Evolutionary conservation across 1,140 invertebrate genomes (phyloP), one percentile per base, ranked within the genome.

Genomic region (Pachypsylla venusta): DNA sequence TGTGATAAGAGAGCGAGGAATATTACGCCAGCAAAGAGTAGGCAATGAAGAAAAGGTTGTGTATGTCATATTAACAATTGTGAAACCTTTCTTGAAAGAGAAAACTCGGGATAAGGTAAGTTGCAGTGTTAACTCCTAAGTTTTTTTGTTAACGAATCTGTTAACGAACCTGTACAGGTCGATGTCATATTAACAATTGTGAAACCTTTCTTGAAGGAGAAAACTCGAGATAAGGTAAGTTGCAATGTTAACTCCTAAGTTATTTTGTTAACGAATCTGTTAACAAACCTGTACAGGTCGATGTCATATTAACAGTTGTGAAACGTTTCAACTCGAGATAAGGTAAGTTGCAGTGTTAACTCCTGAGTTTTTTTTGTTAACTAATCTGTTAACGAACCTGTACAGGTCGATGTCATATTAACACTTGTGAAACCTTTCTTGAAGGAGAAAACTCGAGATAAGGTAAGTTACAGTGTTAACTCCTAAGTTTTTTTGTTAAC

Each of bases 91-190:
- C 67, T 73, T 92, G 1, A 87, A 87, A 64, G 87, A 89, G 57
- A 88, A 89, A 73, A 86, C 84, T 54, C 81, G 83, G 64, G 79
- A 84, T 53, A 79, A 78, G 71, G 80, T 81, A 63, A 61, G 61
- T 26, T n/a, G n/a, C n/a, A n/a, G n/a, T n/a, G n/a, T n/a, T n/a
- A n/a, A n/a, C n/a, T n/a, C n/a, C n/a, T n/a, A n/a, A n/a, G n/a
- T n/a, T n/a, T n/a, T n/a, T n/a, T n/a, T n/a, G n/a, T n/a, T n/a
- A n/a, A n/a, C n/a, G n/a, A n/a, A n/a, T n/a, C n/a, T n/a, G n/a
- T 92, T 25, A 87, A 84, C 26, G 84, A 89, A 63, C 88, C 89
- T 1, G 87, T 88, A 79, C 89, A 90, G 69, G 83, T 92, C 7
- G 86, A 91, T 67, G 83, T 87, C 0, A 81, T 85, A n/a, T 73